Conservation (phyloP, 1,140 invertebrate genomes). For the Ditylenchus dipsaci region DNA sequence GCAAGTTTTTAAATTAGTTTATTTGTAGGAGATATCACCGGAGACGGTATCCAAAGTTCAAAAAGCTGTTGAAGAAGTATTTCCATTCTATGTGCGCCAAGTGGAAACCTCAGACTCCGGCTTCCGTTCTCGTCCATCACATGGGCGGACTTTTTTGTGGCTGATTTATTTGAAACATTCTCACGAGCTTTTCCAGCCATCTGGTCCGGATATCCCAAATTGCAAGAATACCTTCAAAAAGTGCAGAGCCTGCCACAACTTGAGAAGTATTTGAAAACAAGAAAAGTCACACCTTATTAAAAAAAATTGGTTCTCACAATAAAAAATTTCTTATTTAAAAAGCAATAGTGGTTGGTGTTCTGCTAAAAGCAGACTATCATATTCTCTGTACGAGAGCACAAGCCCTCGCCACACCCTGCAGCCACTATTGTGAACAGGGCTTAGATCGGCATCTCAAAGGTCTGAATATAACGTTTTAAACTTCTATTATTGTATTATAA, state of each 20-base stretch:
- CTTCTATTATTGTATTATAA: too few species aligned
- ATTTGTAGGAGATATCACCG: background rate
- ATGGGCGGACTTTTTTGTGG: conserved; percentile 7
- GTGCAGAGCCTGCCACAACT: conserved; percentile 1
- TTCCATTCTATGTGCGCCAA: background rate
- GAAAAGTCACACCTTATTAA: background rate
- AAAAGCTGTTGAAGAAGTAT: background rate
- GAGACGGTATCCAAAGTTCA: background rate
- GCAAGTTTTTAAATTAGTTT: background rate
- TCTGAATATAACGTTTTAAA: too few species aligned
- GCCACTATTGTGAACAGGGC: too few species aligned
- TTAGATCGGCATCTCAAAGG: too few species aligned
- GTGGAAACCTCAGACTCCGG: background rate
- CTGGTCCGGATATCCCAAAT: background rate
- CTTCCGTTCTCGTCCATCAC: background rate
- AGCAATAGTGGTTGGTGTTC: too few species aligned
- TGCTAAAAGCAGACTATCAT: too few species aligned
- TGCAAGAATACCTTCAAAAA: background rate
- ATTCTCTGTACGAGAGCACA: too few species aligned
- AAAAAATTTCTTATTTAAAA: too few species aligned
- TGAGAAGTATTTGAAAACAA: background rate
- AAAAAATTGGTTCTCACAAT: too few species aligned
- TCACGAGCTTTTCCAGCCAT: background rate
- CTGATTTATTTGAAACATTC: conserved; percentile 6
- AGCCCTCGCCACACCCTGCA: too few species aligned